Base-by-base conservation (phyloP, 1,140 invertebrate species). In the Gryon sp. region DNA sequence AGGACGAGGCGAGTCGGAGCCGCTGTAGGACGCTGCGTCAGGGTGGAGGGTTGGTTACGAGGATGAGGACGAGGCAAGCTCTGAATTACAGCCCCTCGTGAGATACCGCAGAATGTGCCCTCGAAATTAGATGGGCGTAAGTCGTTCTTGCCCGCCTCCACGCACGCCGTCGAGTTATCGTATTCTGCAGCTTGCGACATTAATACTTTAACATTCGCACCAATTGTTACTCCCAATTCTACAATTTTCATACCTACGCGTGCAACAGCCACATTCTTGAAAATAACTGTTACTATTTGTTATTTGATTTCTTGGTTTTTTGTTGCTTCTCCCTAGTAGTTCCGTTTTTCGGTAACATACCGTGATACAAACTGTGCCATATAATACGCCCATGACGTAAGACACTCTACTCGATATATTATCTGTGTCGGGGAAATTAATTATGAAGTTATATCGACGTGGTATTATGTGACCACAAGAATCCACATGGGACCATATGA, bases 61-160 rank as follows among this genome's bases (percentile, higher is more conserved):
- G 57, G 59, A 68, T 55, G 70, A 34, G 22, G 7, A n/a, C n/a
- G n/a, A 65, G 50, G 62, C 70, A 59, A 53, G 79, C 81, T 30
- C 53, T 88, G 83, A 87, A 88, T 87, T 87, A 86, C 84, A 86
- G 82, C 81, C 86, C 85, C 83, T 87, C 81, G 82, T 84, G 85
- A 87, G 83, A 86, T 87, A 87, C 86, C 86, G 81, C 87, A 86
- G 81, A 87, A 87, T 87, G 86, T 83, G 81, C 83, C 83, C 86
- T 87, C 82, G 82, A 88, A 87, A 88, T 88, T 88, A 88, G 84
- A 88, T 82, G 83, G 85, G 84, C 87, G 83, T 86, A 84, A 87
- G 84, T 86, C 83, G 82, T 84, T 87, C 63, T 79, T 63, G 62
- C 79, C 79, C 78, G 72, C 68, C 63, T 76, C 73, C 72, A 69